Percentiles rank a stretch among this genome's conserved stretches.
These are phyloP conservation scores for Allacma fusca DNA, from an alignment of 2,888 invertebrate species.

Conservation along the genomic window DNA sequence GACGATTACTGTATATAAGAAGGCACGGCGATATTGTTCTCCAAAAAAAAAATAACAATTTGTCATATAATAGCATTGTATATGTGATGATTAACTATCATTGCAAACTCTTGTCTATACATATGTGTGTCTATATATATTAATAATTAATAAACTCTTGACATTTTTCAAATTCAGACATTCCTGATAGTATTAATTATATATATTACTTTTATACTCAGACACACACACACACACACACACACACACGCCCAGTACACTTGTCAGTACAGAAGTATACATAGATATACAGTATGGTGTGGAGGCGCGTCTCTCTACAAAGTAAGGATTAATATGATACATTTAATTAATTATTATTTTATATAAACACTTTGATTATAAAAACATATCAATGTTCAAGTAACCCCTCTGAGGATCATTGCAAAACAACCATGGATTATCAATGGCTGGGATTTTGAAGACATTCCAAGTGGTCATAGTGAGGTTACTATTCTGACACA, in stretches of 20 bases:
- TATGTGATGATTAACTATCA: too few relatives aligned
- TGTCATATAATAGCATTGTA: too few relatives aligned
- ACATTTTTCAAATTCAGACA: not conserved
- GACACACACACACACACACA: too few relatives aligned
- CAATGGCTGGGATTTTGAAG: conserved; percentile 51
- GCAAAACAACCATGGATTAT: conserved; percentile 58
- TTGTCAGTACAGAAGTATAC: too few relatives aligned
- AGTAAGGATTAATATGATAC: too few relatives aligned
- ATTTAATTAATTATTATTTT: not conserved
- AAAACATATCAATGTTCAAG: conserved; percentile 59
- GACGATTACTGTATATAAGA: too few relatives aligned
- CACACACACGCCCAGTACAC: too few relatives aligned
- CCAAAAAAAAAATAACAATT: too few relatives aligned
- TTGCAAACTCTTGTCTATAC: too few relatives aligned
- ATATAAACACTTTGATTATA: conserved; percentile 25
- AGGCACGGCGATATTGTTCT: too few relatives aligned
- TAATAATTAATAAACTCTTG: conserved; percentile 12
- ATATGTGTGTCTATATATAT: not conserved
- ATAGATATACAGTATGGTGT: too few relatives aligned
- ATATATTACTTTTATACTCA: too few relatives aligned
- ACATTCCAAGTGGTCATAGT: conserved; percentile 51
- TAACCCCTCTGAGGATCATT: conserved; percentile 56
- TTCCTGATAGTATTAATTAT: not conserved
- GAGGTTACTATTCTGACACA: conserved; percentile 56
- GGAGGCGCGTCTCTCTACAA: not conserved